Conservation (phyloP, 2,113 vertebrate species). For the Paraplagusia blochii region DNA sequence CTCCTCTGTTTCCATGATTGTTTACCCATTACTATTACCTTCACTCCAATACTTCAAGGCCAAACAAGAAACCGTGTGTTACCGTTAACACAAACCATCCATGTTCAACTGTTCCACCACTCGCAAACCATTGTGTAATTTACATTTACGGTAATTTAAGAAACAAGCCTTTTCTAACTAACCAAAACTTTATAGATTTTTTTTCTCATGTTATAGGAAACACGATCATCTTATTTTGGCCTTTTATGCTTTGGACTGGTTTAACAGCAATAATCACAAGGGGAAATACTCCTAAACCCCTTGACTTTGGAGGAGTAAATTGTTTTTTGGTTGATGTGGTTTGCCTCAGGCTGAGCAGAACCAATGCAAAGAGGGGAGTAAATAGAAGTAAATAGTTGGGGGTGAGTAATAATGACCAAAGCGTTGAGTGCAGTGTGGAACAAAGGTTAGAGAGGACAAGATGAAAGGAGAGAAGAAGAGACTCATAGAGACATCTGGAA, state of each 20-base stretch:
- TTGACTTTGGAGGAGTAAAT: constrained; percentile 23
- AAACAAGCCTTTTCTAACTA: too few species aligned
- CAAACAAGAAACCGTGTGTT: too few species aligned
- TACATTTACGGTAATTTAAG: too few species aligned
- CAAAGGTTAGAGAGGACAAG: constrained; percentile 33
- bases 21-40: constrained; percentile 10
- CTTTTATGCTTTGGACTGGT: too few species aligned
- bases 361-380: neutral
- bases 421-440: constrained; percentile 17
- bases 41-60: too few species aligned
- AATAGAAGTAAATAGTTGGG: constrained; percentile 13
- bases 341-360: constrained; percentile 8
- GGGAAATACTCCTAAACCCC: constrained; percentile 13
- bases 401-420: constrained; percentile 18
- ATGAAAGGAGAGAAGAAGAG: constrained; percentile 33
- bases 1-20: constrained; percentile 5
- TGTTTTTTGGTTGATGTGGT: constrained; percentile 36
- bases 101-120: too few species aligned
- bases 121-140: too few species aligned
- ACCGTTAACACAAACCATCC: too few species aligned
- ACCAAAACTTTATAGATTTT: too few species aligned
- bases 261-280: constrained; percentile 18
- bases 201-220: too few species aligned
- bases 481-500: constrained; percentile 53
- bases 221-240: too few species aligned